Conservation (phyloP, 2,888 invertebrate genomes). For the Spodoptera littoralis region DNA sequence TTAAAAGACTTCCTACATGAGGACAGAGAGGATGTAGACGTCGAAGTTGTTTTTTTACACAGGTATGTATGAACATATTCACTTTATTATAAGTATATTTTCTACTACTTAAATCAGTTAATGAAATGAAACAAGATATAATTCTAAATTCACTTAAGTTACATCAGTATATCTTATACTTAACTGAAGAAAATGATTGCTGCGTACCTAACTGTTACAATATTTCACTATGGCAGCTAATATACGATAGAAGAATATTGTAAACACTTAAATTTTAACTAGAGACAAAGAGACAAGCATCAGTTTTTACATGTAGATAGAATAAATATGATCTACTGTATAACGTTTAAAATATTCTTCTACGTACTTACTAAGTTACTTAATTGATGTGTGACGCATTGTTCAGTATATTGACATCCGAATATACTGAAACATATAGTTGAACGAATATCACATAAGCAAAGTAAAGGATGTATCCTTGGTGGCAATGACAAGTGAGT, state of each 20-base stretch:
- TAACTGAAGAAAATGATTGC: neutral
- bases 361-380: neutral
- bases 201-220: neutral
- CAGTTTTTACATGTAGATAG: neutral
- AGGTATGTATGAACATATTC: conserved; percentile 91
- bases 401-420: conserved; percentile 13
- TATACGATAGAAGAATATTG: conserved; percentile 18
- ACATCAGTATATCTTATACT: neutral
- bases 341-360: conserved; percentile 10
- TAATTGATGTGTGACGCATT: too few relatives aligned
- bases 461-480: conserved; percentile 21
- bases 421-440: conserved; percentile 11
- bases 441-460: conserved; percentile 18
- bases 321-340: neutral
- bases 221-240: neutral
- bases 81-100: neutral
- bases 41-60: conserved; percentile 99
- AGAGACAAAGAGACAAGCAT: neutral
- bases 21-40: conserved; percentile 99
- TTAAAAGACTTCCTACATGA: conserved; percentile 99
- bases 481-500: conserved; percentile 20
- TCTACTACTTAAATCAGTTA: too few relatives aligned
- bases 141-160: neutral
- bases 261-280: neutral
- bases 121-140: too few relatives aligned